Percentiles rank a stretch among this genome's conserved stretches.
These are phyloP conservation scores for Corythornis cristatus DNA, from an alignment of 2,113 vertebrate species.

Conservation along the genomic window DNA sequence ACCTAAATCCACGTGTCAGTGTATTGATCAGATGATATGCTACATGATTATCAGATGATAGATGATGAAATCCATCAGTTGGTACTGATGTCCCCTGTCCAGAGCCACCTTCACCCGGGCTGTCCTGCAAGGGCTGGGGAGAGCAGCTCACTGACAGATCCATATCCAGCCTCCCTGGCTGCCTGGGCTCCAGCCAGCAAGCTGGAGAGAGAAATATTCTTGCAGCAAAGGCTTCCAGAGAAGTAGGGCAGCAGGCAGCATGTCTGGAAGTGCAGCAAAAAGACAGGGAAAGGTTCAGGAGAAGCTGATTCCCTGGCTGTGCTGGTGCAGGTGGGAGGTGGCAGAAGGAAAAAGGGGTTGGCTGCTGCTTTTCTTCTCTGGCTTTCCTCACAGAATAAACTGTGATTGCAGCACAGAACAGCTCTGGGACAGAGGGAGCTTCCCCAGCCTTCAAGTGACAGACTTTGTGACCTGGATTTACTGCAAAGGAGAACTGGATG, in stretches of 20 bases:
- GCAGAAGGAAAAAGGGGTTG: neutral
- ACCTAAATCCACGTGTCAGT: too few species aligned
- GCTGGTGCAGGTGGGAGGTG: fast-evolving
- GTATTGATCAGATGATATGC: too few species aligned
- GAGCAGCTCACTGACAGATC: neutral
- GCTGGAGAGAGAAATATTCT: neutral
- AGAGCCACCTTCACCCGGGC: fast-evolving
- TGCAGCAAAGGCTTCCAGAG: neutral
- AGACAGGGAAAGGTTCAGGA: neutral
- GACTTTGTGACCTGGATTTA: neutral
- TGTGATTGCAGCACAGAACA: neutral
- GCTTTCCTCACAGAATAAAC: neutral
- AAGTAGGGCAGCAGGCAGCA: neutral
- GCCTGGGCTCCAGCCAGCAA: neutral
- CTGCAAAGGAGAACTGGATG: neutral
- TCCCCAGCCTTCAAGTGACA: neutral
- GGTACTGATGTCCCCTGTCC: too few species aligned
- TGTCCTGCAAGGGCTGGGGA: neutral
- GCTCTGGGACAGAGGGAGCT: neutral
- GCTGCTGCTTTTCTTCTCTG: neutral
- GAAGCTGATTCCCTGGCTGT: neutral
- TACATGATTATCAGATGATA: too few species aligned
- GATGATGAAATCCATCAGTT: too few species aligned
- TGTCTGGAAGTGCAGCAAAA: neutral
- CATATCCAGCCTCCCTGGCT: neutral